Evolutionary conservation across 2,113 vertebrate genomes (phyloP).

Genomic region (Balaeniceps rex): DNA sequence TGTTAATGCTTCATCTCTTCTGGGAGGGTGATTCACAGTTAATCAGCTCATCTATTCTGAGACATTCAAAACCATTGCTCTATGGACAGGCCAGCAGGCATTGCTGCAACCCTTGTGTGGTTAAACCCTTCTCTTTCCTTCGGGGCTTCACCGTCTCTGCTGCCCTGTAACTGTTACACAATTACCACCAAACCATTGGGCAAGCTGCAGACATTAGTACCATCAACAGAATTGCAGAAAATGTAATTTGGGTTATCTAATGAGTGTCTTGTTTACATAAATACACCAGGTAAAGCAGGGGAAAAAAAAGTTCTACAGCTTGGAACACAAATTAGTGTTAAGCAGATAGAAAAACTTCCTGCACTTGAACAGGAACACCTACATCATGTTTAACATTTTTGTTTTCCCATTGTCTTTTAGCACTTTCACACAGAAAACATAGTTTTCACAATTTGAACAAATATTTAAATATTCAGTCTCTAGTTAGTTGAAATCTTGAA

Average conservation of each 20-base stretch:
- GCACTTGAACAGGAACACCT: background rate
- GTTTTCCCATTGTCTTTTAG: background rate
- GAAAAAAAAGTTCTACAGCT: constrained; percentile 13
- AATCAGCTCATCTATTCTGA: constrained; percentile 22
- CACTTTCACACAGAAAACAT: background rate
- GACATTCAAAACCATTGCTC: background rate
- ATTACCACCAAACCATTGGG: constrained; percentile 48
- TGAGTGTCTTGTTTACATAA: constrained; percentile 67
- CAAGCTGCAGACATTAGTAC: constrained; percentile 56
- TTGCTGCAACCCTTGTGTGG: background rate
- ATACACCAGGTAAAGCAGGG: constrained; percentile 55
- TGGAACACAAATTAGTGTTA: constrained; percentile 40
- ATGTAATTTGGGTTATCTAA: constrained; percentile 50
- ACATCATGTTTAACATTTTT: background rate
- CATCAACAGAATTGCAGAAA: constrained; percentile 57
- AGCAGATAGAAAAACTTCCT: constrained; percentile 14
- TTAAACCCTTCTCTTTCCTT: constrained; percentile 11
- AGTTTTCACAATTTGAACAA: background rate
- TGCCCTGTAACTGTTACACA: background rate
- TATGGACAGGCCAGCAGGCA: constrained; percentile 1
- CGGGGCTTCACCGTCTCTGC: constrained; percentile 6
- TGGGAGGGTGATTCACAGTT: constrained; percentile 16
- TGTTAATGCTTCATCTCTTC: constrained; percentile 27
- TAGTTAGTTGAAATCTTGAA: background rate
- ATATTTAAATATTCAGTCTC: background rate